Conservation (phyloP, 1,140 invertebrate genomes). For the Drosophila orosa region DNA sequence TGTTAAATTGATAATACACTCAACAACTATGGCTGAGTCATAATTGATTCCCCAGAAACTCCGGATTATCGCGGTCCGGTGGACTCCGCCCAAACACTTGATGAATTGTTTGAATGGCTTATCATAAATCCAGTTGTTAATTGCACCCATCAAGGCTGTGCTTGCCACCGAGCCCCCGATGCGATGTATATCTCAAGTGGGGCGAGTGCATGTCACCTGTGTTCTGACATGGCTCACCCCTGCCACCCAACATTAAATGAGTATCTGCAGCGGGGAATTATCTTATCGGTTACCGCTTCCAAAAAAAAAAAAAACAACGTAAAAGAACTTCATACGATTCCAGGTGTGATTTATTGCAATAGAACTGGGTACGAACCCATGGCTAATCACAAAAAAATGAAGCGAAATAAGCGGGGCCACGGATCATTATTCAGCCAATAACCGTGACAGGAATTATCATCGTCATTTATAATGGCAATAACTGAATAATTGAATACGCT, state of each 20-base stretch:
- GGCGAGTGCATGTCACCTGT: slow-evolving; percentile 36
- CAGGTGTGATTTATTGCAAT: slow-evolving; percentile 44
- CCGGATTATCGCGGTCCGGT: neutral
- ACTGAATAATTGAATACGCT: slow-evolving; percentile 44
- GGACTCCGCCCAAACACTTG: neutral
- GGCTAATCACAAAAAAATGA: slow-evolving; percentile 12
- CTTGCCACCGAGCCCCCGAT: neutral
- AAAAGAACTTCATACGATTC: neutral
- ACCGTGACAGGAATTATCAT: slow-evolving; percentile 52
- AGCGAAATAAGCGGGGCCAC: slow-evolving; percentile 14
- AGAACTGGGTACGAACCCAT: neutral
- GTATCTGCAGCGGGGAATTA: slow-evolving; percentile 18
- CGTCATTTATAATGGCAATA: slow-evolving; percentile 57
- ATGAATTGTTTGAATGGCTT: slow-evolving; percentile 27
- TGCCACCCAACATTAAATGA: neutral
- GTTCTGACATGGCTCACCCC: slow-evolving; percentile 12
- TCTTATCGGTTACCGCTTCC: slow-evolving; percentile 19
- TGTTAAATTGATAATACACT: neutral
- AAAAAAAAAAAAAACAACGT: neutral
- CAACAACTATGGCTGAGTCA: slow-evolving; percentile 1
- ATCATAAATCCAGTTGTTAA: slow-evolving; percentile 48
- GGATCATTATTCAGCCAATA: slow-evolving; percentile 63
- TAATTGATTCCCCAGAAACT: slow-evolving; percentile 10
- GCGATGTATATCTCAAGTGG: slow-evolving; percentile 18
- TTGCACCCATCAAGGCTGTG: slow-evolving; percentile 35